Conservation (phyloP, 1,140 invertebrate species). For the Holcopasites calliopsidis region DNA sequence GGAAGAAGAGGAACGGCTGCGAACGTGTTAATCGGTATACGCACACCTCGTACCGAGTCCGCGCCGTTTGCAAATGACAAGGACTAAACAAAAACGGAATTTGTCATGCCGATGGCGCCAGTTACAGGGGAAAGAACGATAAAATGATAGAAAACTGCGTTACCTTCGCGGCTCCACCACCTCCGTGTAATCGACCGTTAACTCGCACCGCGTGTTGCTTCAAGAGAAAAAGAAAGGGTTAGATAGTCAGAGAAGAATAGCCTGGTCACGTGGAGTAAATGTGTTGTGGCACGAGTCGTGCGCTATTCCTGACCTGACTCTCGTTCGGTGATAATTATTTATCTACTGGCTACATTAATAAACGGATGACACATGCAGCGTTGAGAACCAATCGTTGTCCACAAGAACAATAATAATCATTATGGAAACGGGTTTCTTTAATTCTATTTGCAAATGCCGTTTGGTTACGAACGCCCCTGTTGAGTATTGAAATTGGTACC, state of each 20-base stretch:
- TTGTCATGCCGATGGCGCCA: constrained; percentile 59
- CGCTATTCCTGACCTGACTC: too few species aligned
- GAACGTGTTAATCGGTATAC: neutral
- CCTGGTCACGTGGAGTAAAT: neutral
- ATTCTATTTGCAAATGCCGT: too few species aligned
- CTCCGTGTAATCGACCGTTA: constrained; percentile 70
- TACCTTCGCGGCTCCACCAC: constrained; percentile 76
- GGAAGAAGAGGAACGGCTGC: neutral
- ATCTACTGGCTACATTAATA: too few species aligned
- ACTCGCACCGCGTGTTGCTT: constrained; percentile 74
- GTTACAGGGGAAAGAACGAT: constrained; percentile 44
- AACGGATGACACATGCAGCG: too few species aligned
- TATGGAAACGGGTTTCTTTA: too few species aligned
- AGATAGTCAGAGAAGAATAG: constrained; percentile 18
- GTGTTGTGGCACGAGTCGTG: too few species aligned
- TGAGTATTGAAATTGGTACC: too few species aligned
- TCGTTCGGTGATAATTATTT: too few species aligned
- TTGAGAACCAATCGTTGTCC: too few species aligned
- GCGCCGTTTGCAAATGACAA: neutral
- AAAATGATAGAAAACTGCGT: constrained; percentile 61
- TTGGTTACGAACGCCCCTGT: neutral
- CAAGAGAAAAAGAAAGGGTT: constrained; percentile 70
- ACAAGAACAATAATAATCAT: too few species aligned
- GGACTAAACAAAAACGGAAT: neutral
- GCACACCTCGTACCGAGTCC: neutral